Percentiles rank a stretch among this genome's conserved stretches.
phyloP scores from a whole-genome alignment of 2,113 vertebrate genomes.

The Clarias batrachus region DNA sequence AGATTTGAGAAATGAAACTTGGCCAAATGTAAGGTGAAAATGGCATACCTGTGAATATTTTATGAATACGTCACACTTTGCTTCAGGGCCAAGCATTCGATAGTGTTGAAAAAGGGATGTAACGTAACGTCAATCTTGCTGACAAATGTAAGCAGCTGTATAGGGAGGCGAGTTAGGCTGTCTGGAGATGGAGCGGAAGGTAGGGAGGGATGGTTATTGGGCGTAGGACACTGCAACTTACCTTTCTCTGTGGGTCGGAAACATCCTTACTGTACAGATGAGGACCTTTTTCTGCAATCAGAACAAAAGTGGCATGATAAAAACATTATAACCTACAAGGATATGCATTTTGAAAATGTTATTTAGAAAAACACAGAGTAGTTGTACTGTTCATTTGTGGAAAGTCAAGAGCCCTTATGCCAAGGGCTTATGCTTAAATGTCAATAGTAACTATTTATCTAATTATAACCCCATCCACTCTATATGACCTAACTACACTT shows the following conservation, averaged over 20 bases:
- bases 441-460: not conserved
- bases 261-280: slow-evolving; percentile 72
- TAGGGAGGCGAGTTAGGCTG: not conserved
- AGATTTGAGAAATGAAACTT: slow-evolving; percentile 9
- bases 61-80: not conserved
- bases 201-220: not conserved
- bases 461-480: not conserved
- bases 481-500: not conserved
- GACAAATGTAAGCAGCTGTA: not conserved
- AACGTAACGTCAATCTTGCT: not conserved
- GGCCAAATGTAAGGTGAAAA: not conserved
- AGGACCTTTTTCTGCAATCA: slow-evolving; percentile 63
- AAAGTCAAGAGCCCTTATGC: not conserved
- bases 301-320: not conserved
- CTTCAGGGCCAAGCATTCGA: slow-evolving; percentile 2
- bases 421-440: not conserved
- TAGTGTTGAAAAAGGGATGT: not conserved
- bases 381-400: not conserved
- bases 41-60: slow-evolving; percentile 22
- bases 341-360: not conserved
- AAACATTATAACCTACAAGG: not conserved
- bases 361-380: not conserved
- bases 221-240: slow-evolving; percentile 32
- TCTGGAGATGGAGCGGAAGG: too few relatives aligned
- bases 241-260: slow-evolving; percentile 79